Base-by-base conservation (phyloP, 2,113 vertebrate species). In the Enhydra lutris region DNA sequence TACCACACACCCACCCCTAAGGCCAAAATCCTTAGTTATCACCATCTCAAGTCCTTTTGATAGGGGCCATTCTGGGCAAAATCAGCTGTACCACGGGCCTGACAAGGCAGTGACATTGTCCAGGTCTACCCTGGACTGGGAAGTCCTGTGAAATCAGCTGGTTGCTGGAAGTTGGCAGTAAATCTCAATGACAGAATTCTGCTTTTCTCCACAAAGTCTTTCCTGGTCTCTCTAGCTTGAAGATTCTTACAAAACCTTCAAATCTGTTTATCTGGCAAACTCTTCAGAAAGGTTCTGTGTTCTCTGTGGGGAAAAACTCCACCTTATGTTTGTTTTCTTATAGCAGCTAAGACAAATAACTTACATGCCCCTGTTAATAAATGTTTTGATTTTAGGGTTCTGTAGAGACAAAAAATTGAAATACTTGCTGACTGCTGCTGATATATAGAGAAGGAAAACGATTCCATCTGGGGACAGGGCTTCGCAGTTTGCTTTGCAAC, bases 381-480 rank as follows among this genome's bases (percentile, higher is more conserved):
- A 94, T 74, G 67, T 79, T 97, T 95, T 94, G 14, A 95, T 89
- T 95, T 93, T 80, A 94, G 65, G 34, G 34, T 65, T 95, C 47
- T 93, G 6, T 73, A 67, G 73, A 92, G 45, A 81, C 63, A 86
- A 79, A 97, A 88, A 74, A 78, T n/a, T 61, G 74, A 93, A 93
- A 52, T 45, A 67, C 6, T 84, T 67, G n/a, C 18, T 91, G 26
- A 57, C 81, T 92, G 13, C 45, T 86, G 26, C 63, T 93, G 50
- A 55, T 55, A 79, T 80, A 61, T 31, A 24, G 20, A 29, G 65
- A 93, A 88, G 21, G 31, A 45, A 92, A 95, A 78, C 9, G 9
- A 85, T n/a, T 82, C 34, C 65, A 42, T 84, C 50, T 73, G 36
- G 52, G n/a, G 39, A 94, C 11, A 73, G 9, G 67, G 11, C 39